phyloP scores from a whole-genome alignment of 2,797 vertebrate genomes.

The Rhinogobio ventralis region DNA sequence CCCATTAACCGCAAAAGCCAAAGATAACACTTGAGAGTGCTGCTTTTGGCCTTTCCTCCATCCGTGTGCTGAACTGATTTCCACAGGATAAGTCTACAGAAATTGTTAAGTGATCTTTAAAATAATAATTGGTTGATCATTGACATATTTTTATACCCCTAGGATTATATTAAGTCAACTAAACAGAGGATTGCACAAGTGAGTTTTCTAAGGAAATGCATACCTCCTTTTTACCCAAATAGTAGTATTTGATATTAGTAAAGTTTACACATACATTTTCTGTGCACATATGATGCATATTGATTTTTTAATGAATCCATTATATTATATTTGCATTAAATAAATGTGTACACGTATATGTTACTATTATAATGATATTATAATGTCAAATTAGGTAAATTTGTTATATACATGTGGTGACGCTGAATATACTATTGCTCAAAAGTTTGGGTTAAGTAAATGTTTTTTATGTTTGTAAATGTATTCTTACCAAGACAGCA shows the following conservation, averaged over 20 bases:
- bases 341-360: background rate
- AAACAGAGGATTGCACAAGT: background rate
- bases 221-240: background rate
- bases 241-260: background rate
- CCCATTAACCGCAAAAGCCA: constrained; percentile 25
- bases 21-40: constrained; percentile 40
- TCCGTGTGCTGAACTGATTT: constrained; percentile 8
- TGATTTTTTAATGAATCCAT: background rate
- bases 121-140: constrained; percentile 14
- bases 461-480: background rate
- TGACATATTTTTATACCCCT: background rate
- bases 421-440: background rate
- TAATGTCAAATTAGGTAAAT: background rate
- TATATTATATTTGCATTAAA: background rate
- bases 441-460: background rate
- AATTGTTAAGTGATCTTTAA: constrained; percentile 13
- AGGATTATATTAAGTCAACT: background rate
- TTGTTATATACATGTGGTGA: background rate
- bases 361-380: background rate
- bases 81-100: background rate
- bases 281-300: background rate
- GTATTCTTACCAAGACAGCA: background rate
- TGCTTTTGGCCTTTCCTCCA: constrained; percentile 24
- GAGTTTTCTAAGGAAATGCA: constrained; percentile 1
- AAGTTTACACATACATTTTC: background rate